A percentile compares a stretch with the other conserved stretches of the same genome.
Conservation (phyloP, 2,888 invertebrate species). For the Blastobasis lacticolella region DNA sequence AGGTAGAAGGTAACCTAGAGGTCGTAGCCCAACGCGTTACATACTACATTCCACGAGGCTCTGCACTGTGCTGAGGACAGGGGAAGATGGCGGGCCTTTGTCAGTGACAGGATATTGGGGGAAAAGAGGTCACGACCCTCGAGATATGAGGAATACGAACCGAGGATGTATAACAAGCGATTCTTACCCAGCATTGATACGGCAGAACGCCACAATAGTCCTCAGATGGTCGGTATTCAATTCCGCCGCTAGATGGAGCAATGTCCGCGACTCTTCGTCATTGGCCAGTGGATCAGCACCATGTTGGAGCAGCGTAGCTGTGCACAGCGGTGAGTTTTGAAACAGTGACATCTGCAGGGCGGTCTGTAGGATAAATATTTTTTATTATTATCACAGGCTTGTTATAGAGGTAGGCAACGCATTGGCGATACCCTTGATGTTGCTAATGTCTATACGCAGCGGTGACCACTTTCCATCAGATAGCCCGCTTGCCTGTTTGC, state of each 20-base stretch:
- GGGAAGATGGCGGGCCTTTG: too few relatives aligned
- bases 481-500: not conserved
- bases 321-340: slow-evolving; percentile 30
- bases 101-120: too few relatives aligned
- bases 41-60: too few relatives aligned
- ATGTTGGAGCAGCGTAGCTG: slow-evolving; percentile 37
- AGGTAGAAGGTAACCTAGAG: too few relatives aligned
- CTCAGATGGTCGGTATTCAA: slow-evolving; percentile 24
- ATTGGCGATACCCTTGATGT: too few relatives aligned
- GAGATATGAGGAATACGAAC: not conserved
- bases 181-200: slow-evolving; percentile 34
- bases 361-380: slow-evolving; percentile 38
- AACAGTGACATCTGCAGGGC: slow-evolving; percentile 57
- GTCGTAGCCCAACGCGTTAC: not conserved
- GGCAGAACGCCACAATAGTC: slow-evolving; percentile 27
- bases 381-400: not conserved
- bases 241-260: slow-evolving; percentile 59
- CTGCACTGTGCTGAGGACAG: too few relatives aligned
- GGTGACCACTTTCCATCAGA: not conserved
- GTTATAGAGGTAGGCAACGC: too few relatives aligned
- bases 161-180: not conserved
- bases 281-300: slow-evolving; percentile 46
- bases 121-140: not conserved
- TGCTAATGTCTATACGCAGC: too few relatives aligned
- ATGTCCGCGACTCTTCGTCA: slow-evolving; percentile 49